Base-by-base conservation (phyloP, 2,113 vertebrate genomes). In the Rhinogobius similis region DNA sequence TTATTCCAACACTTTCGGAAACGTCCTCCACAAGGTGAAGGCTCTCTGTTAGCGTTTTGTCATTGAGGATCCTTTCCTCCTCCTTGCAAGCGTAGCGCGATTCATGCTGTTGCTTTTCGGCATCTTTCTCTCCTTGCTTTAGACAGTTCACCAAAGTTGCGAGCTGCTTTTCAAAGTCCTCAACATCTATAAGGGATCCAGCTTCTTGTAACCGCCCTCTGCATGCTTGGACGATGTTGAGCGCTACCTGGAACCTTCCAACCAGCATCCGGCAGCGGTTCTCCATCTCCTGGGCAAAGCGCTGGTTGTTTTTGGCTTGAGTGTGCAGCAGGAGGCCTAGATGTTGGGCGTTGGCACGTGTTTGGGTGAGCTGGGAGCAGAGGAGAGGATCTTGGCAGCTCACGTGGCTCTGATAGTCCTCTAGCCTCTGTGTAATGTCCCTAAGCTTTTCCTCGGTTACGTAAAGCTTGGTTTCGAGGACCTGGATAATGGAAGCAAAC, bases 401-500 rank as follows among this genome's bases (percentile, higher is more conserved):
- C 77, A 1, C 82, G 82, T 93, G 92, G 68, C 90, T 90, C 0
- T 95, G 95, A 20, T 95, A 93, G 63, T 94, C 94, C 81, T 95
- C 94, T 1, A 99, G 91, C 59, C 91, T 93, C 68, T 95, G 82
- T 0, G 94, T 96, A 32, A 97, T 94, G 0, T 95, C 94, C 76
- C 94, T 94, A 18, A 98, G 93, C 68, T 96, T 97, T 27, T 96
- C 95, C 80, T 99, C 97, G 0, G 95, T 97, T 64, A 94, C 85
- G 0, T 94, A 95, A 27, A 98, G 93, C 70, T 98, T 98, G 23
- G 90, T 95, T 88, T 99, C 96, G 65, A 98, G 88, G 2, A 93
- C 91, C 73, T 95, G 94, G 77, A 98, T 98, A 68, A 95, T 92
- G 10, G 95, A 95, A 63, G 97, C 90, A 20, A 95, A 95, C 21